Base-by-base conservation (phyloP, 2,113 vertebrate species). In the Aspiorhynchus laticeps region DNA sequence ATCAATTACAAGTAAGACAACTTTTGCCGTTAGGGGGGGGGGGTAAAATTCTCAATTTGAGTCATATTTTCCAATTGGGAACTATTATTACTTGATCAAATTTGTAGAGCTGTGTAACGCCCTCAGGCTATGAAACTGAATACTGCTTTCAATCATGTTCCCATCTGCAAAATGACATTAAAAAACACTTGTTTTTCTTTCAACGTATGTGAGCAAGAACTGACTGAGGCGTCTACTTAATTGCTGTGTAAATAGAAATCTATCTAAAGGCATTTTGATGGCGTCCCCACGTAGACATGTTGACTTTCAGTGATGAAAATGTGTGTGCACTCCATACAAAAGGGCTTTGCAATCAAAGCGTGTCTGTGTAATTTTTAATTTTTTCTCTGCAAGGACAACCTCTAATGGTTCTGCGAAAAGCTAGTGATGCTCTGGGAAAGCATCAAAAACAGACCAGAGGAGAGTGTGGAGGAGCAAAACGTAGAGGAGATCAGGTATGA, bases 11-110 rank as follows among this genome's bases (percentile, higher is more conserved):
- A 67, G 33, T 17, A 21, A 67, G 41, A 33, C 63, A 51, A 9
- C 15, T 38, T 79, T 51, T 77, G 63, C 67, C 67, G 0, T 11
- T 9, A 24, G 17, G 17, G 2, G 5, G 17, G 2, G 5, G 9
- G 19, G 5, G 2, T 21, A 51, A 28, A n/a, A 73, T 17, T 82
- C n/a, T 36, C 21, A 67, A 12, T 67, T 81, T 31, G 41, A 69
- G 38, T 82, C 41, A 80, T n/a, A 38, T 61, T 69, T 43, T 67
- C 38, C 41, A 83, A 67, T 11, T 83, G n/a, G 28, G 43, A 51
- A 14, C 26, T 38, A 38, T 48, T 48, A 61, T 80, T 59, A 26
- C 41, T 14, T 41, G 41, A 82, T 38, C 36, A 65, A 43, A 43
- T 81, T 81, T 65, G 53, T 15, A n/a, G 38, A 43, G 59, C 46